phyloP scores from a whole-genome alignment of 2,888 invertebrate species.

The Sisyra terminalis region DNA sequence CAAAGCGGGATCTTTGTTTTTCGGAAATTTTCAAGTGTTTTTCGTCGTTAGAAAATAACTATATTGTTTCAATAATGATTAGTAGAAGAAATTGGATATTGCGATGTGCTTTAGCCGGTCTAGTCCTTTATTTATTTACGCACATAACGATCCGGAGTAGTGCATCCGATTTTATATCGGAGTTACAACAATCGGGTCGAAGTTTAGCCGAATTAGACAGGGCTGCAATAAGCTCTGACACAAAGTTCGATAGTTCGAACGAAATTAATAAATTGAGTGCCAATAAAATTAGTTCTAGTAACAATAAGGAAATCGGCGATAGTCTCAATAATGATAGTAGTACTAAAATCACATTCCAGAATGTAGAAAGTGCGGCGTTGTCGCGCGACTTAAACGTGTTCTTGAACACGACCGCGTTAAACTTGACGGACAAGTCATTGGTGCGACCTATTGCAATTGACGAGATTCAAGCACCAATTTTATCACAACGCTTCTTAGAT shows the following conservation, averaged over 20 bases:
- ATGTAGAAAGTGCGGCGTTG: too few relatives aligned
- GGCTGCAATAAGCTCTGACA: conserved; percentile 10
- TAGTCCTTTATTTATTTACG: conserved; percentile 10
- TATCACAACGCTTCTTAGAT: too few relatives aligned
- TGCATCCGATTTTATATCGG: conserved; percentile 17
- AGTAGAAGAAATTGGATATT: conserved; percentile 11
- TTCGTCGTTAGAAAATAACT: too few relatives aligned
- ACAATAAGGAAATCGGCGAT: neutral
- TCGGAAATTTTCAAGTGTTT: too few relatives aligned
- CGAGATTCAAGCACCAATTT: too few relatives aligned
- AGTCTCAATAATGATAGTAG: neutral
- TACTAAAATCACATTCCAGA: neutral
- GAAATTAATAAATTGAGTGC: too few relatives aligned
- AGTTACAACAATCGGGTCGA: conserved; percentile 27
- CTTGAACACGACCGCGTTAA: too few relatives aligned
- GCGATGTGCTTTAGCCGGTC: conserved; percentile 9
- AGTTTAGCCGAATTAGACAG: conserved; percentile 25
- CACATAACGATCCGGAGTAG: conserved; percentile 11
- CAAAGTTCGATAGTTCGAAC: neutral
- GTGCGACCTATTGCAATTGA: too few relatives aligned
- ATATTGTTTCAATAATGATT: conserved; percentile 7
- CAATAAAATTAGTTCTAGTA: neutral
- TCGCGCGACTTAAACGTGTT: too few relatives aligned
- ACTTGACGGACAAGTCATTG: too few relatives aligned
- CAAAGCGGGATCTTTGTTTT: too few relatives aligned